Percentiles rank a stretch among this genome's conserved stretches.
Evolutionary conservation across 2,113 vertebrate species (phyloP).

Genomic region (Polyodon spathula): DNA sequence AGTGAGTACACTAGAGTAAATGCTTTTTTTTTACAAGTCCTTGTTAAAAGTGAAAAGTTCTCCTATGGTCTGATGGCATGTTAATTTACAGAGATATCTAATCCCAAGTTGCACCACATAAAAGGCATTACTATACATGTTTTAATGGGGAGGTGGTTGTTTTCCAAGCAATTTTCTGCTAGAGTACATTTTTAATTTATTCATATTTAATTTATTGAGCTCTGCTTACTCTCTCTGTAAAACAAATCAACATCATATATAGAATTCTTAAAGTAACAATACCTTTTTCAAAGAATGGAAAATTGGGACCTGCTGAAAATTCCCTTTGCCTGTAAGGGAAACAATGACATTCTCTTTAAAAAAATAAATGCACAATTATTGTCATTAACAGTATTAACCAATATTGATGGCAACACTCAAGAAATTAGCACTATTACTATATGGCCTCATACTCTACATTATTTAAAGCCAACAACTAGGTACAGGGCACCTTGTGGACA

Average conservation of each 20-base stretch:
- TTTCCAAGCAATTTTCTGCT: conserved; percentile 74
- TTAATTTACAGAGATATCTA: conserved; percentile 80
- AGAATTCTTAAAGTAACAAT: conserved; percentile 58
- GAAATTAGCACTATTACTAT: no score
- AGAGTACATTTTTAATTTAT: conserved; percentile 75
- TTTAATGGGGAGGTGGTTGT: conserved; percentile 66
- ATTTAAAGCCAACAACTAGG: no score
- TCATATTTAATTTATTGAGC: conserved; percentile 71
- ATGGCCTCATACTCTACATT: no score
- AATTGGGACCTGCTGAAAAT: conserved; percentile 30
- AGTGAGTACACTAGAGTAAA: conserved; percentile 76
- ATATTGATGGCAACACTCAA: no score
- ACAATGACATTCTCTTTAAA: no score
- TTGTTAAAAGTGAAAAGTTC: conserved; percentile 81
- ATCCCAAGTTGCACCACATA: conserved; percentile 64
- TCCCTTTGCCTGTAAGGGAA: no score
- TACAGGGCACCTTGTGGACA: no score
- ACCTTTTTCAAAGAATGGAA: conserved; percentile 34
- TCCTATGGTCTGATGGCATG: conserved; percentile 69
- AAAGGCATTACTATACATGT: conserved; percentile 66
- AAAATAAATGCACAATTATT: no score
- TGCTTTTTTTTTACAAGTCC: conserved; percentile 70
- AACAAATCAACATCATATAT: conserved; percentile 63
- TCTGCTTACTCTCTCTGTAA: conserved; percentile 61
- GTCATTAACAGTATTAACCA: no score